A percentile compares a stretch with the other conserved stretches of the same genome.
Evolutionary conservation across 2,888 invertebrate genomes (phyloP).

Genomic region (Osmoderma eremita): DNA sequence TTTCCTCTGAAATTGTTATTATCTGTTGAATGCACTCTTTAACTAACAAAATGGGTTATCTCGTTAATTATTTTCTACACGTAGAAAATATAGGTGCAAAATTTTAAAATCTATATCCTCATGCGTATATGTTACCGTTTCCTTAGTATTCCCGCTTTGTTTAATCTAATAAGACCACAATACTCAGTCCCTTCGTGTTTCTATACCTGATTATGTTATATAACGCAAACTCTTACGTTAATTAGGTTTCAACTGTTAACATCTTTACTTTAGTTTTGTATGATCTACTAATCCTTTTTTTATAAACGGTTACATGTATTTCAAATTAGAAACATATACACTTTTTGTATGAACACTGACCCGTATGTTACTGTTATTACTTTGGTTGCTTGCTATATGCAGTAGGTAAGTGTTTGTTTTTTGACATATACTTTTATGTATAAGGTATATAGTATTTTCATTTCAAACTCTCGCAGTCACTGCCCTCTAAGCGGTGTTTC

Average conservation of each 20-base stretch:
- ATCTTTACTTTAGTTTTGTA: too few species aligned
- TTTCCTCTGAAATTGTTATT: not conserved
- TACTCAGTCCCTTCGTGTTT: conserved; percentile 16
- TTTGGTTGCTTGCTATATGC: too few species aligned
- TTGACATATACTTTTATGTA: too few species aligned
- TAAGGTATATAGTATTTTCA: conserved; percentile 5
- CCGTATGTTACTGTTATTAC: not conserved
- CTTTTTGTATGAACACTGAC: conserved; percentile 3
- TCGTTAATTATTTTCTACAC: too few species aligned
- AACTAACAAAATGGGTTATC: too few species aligned
- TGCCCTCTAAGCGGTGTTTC: conserved; percentile 31
- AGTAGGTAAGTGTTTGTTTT: too few species aligned
- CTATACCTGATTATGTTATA: too few species aligned
- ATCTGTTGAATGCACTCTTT: too few species aligned
- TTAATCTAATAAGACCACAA: conserved; percentile 33
- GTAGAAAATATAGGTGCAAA: conserved; percentile 22
- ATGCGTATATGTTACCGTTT: not conserved
- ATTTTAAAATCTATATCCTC: not conserved
- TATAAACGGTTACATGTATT: not conserved
- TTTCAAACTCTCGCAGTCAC: conserved; percentile 44
- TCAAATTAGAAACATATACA: not conserved
- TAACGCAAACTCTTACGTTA: too few species aligned
- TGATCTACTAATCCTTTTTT: too few species aligned
- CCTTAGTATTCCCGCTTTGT: not conserved
- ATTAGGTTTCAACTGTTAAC: not conserved